Evolutionary conservation across 2,797 vertebrate genomes (phyloP), one percentile per base, ranked within the genome.

Genomic region (Fundulus diaphanus): DNA sequence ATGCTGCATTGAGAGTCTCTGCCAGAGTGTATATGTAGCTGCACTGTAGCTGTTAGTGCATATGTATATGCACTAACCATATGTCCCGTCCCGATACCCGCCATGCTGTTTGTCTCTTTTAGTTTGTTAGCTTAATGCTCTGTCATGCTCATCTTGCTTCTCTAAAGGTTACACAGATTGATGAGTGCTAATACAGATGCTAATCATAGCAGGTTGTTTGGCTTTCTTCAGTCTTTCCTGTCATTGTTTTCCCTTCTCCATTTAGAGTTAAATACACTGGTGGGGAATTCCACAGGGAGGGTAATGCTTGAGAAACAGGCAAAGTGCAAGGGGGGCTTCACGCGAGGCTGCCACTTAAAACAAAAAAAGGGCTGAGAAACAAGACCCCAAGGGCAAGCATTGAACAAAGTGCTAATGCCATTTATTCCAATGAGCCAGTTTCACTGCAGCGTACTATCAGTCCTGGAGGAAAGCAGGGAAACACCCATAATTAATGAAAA

Each of bases 311-410:
- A 89, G 89, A 79, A 88, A 90, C 82, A 70, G 85, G 49, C 78
- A 84, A 69, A 68, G 79, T 81, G 69, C 80, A 78, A 85, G 72
- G 85, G n/a, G 76, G 85, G 85, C 87, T 90, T 92, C 89, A 90
- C 51, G 82, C 89, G 85, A 91, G 86, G 79, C 91, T 91, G 87
- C 85, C 84, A 90, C 88, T 91, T 91, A 89, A 88, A 90, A 91
- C 86, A 89, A 89, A 88, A 37, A 63, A 13, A 77, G 74, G 89
- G 79, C 66, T 88, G 79, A 72, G 84, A 83, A 87, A 81, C 82
- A 81, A 89, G 87, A 75, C 85, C 75, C 70, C 65, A 33, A n/a
- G 84, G 80, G 86, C 61, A 52, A 66, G 2, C 1, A 68, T n/a
- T 65, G 20, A 74, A 82, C 87, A 84, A 86, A 89, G 90, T 81